Conservation (phyloP, 2,888 invertebrate genomes). For the Pantelozetes paolii region DNA sequence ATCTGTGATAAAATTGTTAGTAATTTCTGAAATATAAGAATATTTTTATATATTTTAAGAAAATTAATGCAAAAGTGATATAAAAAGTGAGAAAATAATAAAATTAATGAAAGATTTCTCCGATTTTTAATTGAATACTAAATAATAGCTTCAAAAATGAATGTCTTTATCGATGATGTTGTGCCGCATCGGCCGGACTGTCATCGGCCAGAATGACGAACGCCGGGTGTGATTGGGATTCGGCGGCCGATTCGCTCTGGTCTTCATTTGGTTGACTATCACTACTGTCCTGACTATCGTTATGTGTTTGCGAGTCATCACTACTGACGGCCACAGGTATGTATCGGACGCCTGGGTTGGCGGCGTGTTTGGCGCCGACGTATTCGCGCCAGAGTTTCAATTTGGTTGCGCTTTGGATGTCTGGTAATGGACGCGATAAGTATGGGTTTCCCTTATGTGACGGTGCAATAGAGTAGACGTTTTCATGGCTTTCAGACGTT, state of each 20-base stretch:
- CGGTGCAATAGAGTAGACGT: neutral
- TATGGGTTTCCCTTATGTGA: slow-evolving; percentile 8
- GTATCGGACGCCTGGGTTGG: slow-evolving; percentile 40
- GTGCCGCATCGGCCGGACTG: neutral
- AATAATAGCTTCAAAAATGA: neutral
- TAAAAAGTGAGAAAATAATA: neutral
- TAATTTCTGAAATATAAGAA: neutral
- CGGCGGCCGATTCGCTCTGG: neutral
- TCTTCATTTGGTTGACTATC: slow-evolving; percentile 12
- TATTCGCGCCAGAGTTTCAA: slow-evolving; percentile 41
- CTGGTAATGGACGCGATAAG: slow-evolving; percentile 19
- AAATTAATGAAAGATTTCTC: neutral
- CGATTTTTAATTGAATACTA: slow-evolving; percentile 15
- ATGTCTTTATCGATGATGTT: slow-evolving; percentile 13
- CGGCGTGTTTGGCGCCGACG: slow-evolving; percentile 40
- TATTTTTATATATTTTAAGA: neutral
- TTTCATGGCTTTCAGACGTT: slow-evolving; percentile 35
- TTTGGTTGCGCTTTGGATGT: slow-evolving; percentile 34
- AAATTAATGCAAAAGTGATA: neutral
- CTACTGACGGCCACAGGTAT: slow-evolving; percentile 23
- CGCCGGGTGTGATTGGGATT: slow-evolving; percentile 28
- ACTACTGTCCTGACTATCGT: slow-evolving; percentile 7
- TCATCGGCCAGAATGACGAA: slow-evolving; percentile 30
- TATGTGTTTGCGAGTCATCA: neutral
- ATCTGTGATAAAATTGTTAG: neutral